Evolutionary conservation across 1,140 invertebrate genomes (phyloP), one percentile per base, ranked within the genome.

Genomic region (Monochamus saltuarius): DNA sequence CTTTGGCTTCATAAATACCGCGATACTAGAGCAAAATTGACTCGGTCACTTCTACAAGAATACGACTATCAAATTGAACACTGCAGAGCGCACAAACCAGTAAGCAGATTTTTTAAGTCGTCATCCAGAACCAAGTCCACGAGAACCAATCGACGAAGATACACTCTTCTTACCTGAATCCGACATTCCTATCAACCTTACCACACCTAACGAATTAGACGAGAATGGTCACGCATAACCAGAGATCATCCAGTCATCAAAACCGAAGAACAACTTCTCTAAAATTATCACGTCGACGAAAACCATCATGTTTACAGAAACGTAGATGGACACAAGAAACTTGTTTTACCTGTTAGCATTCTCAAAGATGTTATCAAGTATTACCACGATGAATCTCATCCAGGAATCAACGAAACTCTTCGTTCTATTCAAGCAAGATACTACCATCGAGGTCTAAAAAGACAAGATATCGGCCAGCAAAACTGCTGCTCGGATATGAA

Each of bases 11-110:
- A 68, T 0, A 22, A 39, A 10, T 11, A 61, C 2, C 68, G 69
- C 40, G 68, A 73, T 35, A 22, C 14, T 1, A 39, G 59, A 10
- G 52, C 66, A 1, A 75, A 76, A 56, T 58, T 75, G 1, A 68
- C 61, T 1, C 62, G 72, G 69, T 55, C 70, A 0, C 37, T 71
- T 0, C 62, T 75, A 0, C 68, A 68, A 39, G 65, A 68, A 34
- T 73, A 67, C 36, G 37, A 37, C 13, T 72, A 69, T 35, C 35
- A 7, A 1, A 40, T 70, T 0, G 55, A 67, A 38, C 65, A 75
- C 38, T 53, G 47, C 66, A 0, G 69, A 62, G 1, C 50, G 56
- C 39, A 51, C 58, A 10, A 75, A 73, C 43, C 22, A 72, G 29
- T 53, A 73, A 0, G 57, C 73, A 0, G 71, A 72, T 47, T 17